phyloP scores from a whole-genome alignment of 2,797 vertebrate genomes.

The Chelon labrosus region DNA sequence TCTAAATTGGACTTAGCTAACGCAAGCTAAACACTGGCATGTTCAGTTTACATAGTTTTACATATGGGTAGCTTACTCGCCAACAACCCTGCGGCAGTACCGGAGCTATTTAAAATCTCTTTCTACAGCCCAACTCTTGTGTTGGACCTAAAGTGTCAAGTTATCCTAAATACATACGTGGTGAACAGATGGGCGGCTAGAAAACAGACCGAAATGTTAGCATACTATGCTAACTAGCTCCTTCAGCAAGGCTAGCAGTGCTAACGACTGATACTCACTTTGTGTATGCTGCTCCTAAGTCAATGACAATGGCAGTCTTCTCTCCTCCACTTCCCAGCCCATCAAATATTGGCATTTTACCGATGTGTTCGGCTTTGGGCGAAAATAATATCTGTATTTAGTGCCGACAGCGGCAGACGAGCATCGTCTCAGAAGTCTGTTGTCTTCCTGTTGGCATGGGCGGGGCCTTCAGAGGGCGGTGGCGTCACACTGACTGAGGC shows the following conservation, averaged over 20 bases:
- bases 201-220: constrained; percentile 3
- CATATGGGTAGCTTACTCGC: background rate
- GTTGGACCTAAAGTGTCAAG: background rate
- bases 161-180: accelerated
- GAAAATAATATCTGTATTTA: background rate
- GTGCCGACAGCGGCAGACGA: background rate
- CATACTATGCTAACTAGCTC: constrained; percentile 21
- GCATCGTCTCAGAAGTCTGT: constrained; percentile 40
- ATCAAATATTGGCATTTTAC: constrained; percentile 95
- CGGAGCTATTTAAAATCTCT: accelerated
- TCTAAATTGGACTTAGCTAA: constrained; percentile 8
- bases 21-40: constrained; percentile 8
- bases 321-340: constrained; percentile 95
- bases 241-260: constrained; percentile 4
- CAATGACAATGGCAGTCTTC: constrained; percentile 96
- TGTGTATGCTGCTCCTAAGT: constrained; percentile 95
- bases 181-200: no score
- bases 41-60: constrained; percentile 16
- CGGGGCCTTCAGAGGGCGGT: constrained; percentile 36
- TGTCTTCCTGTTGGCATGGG: constrained; percentile 59
- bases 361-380: background rate
- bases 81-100: accelerated
- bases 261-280: constrained; percentile 89
- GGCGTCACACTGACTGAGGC: constrained; percentile 44
- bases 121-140: accelerated